These are phyloP conservation scores for Anaspis maculata DNA, from an alignment of 2,888 invertebrate genomes.

Conservation along the genomic window DNA sequence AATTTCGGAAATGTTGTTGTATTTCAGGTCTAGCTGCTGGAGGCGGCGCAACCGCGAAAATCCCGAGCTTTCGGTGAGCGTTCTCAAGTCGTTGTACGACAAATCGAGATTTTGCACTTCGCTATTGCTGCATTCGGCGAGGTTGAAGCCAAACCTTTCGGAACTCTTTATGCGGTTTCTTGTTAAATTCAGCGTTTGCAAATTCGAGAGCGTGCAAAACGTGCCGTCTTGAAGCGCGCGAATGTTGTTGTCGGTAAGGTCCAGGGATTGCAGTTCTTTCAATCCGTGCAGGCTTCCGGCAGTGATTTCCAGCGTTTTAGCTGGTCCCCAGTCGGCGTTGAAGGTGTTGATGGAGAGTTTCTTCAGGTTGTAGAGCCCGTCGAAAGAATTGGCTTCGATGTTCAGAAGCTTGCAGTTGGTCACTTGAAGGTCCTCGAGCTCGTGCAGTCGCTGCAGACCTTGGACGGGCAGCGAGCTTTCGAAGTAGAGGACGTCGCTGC, in stretches of 20 bases:
- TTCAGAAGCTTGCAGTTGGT: constrained; percentile 73
- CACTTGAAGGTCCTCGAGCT: constrained; percentile 66
- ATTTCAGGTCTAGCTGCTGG: constrained; percentile 70
- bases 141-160: constrained; percentile 63
- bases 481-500: constrained; percentile 68
- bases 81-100: constrained; percentile 70
- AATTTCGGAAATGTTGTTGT: constrained; percentile 75
- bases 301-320: constrained; percentile 65
- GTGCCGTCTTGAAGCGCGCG: constrained; percentile 69
- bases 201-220: constrained; percentile 70
- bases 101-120: constrained; percentile 72
- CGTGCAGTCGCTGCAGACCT: constrained; percentile 58
- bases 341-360: constrained; percentile 69
- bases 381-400: constrained; percentile 68
- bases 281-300: constrained; percentile 66
- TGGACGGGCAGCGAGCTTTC: constrained; percentile 69
- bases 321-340: constrained; percentile 70
- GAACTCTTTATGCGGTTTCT: constrained; percentile 73
- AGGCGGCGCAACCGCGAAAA: constrained; percentile 68
- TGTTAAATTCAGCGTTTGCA: constrained; percentile 77
- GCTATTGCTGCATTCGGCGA: constrained; percentile 55
- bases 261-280: constrained; percentile 68
- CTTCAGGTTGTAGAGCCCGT: constrained; percentile 70
- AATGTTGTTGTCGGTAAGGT: constrained; percentile 78
- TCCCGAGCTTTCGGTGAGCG: constrained; percentile 61